Conservation (phyloP, 2,113 vertebrate genomes). For the Mesocricetus auratus region DNA sequence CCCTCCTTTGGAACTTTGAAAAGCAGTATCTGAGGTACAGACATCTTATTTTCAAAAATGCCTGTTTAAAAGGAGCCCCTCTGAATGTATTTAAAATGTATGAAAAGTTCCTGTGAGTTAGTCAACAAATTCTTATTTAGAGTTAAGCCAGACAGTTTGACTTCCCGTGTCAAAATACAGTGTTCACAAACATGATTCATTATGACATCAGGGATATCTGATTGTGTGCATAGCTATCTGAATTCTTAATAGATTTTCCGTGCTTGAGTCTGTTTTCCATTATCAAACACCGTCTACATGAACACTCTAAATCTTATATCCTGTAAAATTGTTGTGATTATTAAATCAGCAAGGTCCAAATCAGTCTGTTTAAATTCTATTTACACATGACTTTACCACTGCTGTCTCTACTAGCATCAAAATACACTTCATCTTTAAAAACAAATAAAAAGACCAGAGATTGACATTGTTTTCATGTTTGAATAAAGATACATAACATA, state of each 20-base stretch:
- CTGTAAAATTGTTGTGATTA: constrained; percentile 65
- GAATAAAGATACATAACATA: constrained; percentile 50
- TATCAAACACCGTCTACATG: constrained; percentile 74
- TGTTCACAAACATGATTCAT: constrained; percentile 83
- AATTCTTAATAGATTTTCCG: constrained; percentile 78
- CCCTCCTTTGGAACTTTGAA: not conserved
- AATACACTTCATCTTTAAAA: constrained; percentile 62
- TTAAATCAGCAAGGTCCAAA: constrained; percentile 64
- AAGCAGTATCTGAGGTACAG: constrained; percentile 57
- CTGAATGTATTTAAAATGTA: constrained; percentile 82
- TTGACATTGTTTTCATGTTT: constrained; percentile 52
- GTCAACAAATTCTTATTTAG: constrained; percentile 84
- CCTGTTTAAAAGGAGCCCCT: constrained; percentile 74
- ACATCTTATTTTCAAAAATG: constrained; percentile 68
- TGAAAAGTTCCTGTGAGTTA: constrained; percentile 82
- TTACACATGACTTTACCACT: constrained; percentile 58
- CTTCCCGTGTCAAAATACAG: constrained; percentile 81
- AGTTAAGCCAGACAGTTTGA: constrained; percentile 73
- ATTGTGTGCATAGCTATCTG: constrained; percentile 83
- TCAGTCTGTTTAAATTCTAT: constrained; percentile 62
- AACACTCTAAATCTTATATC: constrained; percentile 25
- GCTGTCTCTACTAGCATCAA: constrained; percentile 13
- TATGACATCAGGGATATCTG: constrained; percentile 83
- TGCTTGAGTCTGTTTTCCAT: constrained; percentile 51
- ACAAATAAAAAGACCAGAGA: constrained; percentile 53